A percentile compares a stretch with the other conserved stretches of the same genome.
Conservation (phyloP, 2,888 invertebrate genomes). For the Tenthredo mesomela region DNA sequence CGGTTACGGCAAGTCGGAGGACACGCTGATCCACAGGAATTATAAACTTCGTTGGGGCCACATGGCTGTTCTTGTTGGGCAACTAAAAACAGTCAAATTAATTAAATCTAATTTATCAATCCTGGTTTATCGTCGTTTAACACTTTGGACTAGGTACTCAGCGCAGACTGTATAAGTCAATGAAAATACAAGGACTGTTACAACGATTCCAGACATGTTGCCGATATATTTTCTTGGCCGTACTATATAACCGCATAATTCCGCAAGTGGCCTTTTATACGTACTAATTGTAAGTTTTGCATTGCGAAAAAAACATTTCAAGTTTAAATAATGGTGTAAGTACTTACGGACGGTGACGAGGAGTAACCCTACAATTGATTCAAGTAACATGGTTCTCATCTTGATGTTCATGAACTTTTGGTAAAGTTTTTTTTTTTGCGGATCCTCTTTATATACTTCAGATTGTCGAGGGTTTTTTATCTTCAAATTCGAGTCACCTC, state of each 20-base stretch:
- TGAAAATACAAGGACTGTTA: not conserved
- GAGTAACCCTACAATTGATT: not conserved
- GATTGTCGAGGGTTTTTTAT: not conserved
- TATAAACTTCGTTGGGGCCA: conserved; percentile 30
- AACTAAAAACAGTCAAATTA: not conserved
- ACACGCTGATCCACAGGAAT: conserved; percentile 54
- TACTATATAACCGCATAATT: not conserved
- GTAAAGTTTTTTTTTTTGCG: not conserved
- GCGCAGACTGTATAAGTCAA: conserved; percentile 2
- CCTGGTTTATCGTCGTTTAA: not conserved
- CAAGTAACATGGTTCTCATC: not conserved
- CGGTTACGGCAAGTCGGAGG: conserved; percentile 28
- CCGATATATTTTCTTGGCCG: not conserved
- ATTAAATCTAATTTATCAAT: not conserved
- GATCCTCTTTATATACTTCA: not conserved
- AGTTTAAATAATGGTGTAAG: not conserved
- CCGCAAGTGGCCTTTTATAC: no score
- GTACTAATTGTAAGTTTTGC: not conserved
- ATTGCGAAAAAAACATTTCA: not conserved
- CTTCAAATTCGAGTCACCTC: not conserved
- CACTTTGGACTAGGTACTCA: not conserved
- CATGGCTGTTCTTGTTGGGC: not conserved
- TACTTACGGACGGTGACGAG: not conserved
- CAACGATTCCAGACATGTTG: conserved; percentile 7
- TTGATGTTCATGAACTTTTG: not conserved